Percentiles rank a stretch among this genome's conserved stretches.
Evolutionary conservation across 2,888 invertebrate genomes (phyloP).

Genomic region (Deilephila porcellus): DNA sequence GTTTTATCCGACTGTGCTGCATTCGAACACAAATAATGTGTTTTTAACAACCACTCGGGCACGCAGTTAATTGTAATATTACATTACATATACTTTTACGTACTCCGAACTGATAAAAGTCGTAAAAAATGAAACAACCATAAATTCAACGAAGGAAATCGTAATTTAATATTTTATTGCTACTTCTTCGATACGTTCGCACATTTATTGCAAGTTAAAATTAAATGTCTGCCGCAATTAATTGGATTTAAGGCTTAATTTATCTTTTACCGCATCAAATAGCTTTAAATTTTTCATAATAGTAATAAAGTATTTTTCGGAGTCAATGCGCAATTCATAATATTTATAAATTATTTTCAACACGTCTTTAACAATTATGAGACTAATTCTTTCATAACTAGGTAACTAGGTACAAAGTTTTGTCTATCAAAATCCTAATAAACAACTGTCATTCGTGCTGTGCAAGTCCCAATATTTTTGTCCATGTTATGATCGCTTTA

Average conservation of each 20-base stretch:
- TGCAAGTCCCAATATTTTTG: no score
- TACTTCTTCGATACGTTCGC: background rate
- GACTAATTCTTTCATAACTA: no score
- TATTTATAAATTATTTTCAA: no score
- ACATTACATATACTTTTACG: background rate
- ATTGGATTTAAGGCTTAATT: background rate
- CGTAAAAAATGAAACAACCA: background rate
- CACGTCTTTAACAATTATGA: no score
- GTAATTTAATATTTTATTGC: background rate
- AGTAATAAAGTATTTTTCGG: no score
- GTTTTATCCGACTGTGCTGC: constrained; percentile 33
- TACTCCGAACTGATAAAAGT: background rate
- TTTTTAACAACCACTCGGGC: background rate
- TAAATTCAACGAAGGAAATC: background rate
- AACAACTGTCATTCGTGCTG: no score
- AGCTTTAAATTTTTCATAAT: no score
- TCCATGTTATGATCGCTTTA: background rate
- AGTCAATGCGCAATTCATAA: no score
- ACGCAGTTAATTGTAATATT: background rate
- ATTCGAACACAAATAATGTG: constrained; percentile 3
- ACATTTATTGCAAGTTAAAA: background rate
- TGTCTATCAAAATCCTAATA: no score
- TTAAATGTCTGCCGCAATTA: background rate
- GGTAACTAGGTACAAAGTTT: no score
- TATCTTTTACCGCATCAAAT: background rate